Percentiles rank a stretch among this genome's conserved stretches.
Evolutionary conservation across 2,888 invertebrate genomes (phyloP).

Genomic region (Bhutanitis thaidina): DNA sequence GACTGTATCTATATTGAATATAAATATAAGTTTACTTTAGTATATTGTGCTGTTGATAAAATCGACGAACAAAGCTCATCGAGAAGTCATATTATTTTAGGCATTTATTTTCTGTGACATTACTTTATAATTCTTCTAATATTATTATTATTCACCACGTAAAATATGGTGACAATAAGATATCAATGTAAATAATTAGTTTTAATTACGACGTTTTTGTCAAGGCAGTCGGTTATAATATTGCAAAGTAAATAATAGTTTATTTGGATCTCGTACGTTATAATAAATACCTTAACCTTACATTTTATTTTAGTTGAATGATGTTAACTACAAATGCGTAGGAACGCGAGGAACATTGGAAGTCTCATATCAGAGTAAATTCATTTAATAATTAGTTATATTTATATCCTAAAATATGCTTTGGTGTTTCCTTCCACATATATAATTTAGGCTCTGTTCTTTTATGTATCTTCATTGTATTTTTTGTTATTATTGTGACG

Average conservation of each 20-base stretch:
- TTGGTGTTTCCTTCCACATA: slow-evolving; percentile 31
- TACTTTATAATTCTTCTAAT: slow-evolving; percentile 31
- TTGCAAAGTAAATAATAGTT: slow-evolving; percentile 34
- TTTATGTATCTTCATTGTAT: slow-evolving; percentile 18
- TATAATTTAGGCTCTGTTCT: slow-evolving; percentile 24
- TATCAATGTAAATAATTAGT: slow-evolving; percentile 73
- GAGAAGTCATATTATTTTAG: slow-evolving; percentile 5
- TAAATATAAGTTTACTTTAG: background rate
- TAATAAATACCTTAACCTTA: slow-evolving; percentile 23
- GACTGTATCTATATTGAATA: slow-evolving; percentile 12
- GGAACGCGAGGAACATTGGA: slow-evolving; percentile 32
- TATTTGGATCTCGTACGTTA: slow-evolving; percentile 41
- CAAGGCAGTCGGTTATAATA: slow-evolving; percentile 31
- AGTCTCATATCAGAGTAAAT: slow-evolving; percentile 55
- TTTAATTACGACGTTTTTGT: slow-evolving; percentile 52
- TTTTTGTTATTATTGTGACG: slow-evolving; percentile 33
- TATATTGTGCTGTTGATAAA: slow-evolving; percentile 14
- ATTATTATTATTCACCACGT: slow-evolving; percentile 66
- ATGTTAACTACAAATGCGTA: slow-evolving; percentile 28
- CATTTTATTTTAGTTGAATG: slow-evolving; percentile 29
- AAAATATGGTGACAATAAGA: slow-evolving; percentile 76
- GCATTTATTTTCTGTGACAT: slow-evolving; percentile 20
- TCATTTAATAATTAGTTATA: slow-evolving; percentile 45
- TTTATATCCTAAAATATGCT: slow-evolving; percentile 29
- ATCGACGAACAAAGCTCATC: slow-evolving; percentile 10